phyloP scores from a whole-genome alignment of 2,888 invertebrate species.

The Ferdinandea cuprea region DNA sequence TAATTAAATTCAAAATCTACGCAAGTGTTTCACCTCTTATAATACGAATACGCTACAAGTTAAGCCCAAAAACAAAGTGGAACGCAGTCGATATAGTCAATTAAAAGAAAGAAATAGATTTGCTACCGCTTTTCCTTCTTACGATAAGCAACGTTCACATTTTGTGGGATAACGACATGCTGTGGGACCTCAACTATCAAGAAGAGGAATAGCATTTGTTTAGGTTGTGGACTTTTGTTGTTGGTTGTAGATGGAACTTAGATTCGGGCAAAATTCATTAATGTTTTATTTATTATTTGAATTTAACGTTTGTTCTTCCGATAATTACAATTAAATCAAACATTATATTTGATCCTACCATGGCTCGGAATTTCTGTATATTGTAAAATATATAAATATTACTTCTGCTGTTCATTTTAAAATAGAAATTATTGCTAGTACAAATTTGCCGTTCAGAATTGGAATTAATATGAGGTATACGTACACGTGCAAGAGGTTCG shows the following conservation, averaged over 20 bases:
- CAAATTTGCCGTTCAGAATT: too few relatives aligned
- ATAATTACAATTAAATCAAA: too few relatives aligned
- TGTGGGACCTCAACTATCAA: constrained; percentile 16
- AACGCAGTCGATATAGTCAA: constrained; percentile 53
- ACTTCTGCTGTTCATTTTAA: too few relatives aligned
- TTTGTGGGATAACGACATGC: constrained; percentile 36
- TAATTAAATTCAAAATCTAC: constrained; percentile 72
- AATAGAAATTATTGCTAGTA: too few relatives aligned
- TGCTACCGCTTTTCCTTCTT: constrained; percentile 56
- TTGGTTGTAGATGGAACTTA: neutral
- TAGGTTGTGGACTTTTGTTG: neutral
- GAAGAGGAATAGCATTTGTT: neutral
- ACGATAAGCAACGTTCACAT: constrained; percentile 54
- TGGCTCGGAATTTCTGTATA: too few relatives aligned
- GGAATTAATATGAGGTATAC: too few relatives aligned
- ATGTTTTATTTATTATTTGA: too few relatives aligned
- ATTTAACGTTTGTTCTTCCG: too few relatives aligned
- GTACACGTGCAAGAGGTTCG: too few relatives aligned
- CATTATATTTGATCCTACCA: too few relatives aligned
- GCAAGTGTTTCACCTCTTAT: constrained; percentile 59
- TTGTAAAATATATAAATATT: too few relatives aligned
- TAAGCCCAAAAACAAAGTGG: constrained; percentile 45
- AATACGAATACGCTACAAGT: neutral
- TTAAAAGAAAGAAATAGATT: constrained; percentile 47
- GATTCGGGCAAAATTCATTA: too few relatives aligned